Conservation (phyloP, 2,797 vertebrate species). For the Muscicapa comitata region DNA sequence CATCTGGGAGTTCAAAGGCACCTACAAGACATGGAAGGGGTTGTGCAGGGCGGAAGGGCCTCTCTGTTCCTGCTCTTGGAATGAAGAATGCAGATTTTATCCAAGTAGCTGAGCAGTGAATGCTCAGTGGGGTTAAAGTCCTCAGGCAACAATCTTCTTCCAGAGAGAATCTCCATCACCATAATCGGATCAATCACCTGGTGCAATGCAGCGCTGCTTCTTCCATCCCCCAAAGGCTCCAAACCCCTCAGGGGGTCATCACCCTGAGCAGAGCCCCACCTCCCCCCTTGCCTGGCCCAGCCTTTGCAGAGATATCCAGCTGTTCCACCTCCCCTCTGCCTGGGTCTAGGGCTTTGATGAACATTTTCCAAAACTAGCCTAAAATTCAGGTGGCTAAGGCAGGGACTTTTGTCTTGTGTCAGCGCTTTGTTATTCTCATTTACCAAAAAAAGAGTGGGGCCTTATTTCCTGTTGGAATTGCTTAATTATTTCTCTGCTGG, state of each 20-base stretch:
- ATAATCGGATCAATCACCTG: not conserved
- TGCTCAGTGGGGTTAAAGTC: not conserved
- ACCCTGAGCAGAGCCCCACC: not conserved
- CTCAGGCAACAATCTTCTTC: not conserved
- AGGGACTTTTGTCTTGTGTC: not conserved
- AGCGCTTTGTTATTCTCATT: not conserved
- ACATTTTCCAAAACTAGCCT: not conserved
- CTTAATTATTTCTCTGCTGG: not conserved
- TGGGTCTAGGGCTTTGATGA: accelerated
- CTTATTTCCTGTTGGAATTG: not conserved
- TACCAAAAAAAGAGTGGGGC: not conserved
- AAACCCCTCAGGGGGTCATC: not conserved
- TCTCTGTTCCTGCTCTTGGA: not conserved
- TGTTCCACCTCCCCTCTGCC: not conserved
- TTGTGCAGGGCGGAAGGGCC: not conserved
- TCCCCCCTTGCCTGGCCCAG: not conserved
- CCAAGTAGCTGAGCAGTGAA: not conserved
- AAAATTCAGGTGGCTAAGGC: not conserved
- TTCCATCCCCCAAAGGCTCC: not conserved
- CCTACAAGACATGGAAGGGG: not conserved
- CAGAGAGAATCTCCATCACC: not conserved
- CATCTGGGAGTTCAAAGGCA: not conserved
- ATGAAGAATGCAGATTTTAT: not conserved
- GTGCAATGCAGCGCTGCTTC: accelerated
- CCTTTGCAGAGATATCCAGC: not conserved